Evolutionary conservation across 2,113 vertebrate genomes (phyloP).

Genomic region (Aldabrachelys gigantea): DNA sequence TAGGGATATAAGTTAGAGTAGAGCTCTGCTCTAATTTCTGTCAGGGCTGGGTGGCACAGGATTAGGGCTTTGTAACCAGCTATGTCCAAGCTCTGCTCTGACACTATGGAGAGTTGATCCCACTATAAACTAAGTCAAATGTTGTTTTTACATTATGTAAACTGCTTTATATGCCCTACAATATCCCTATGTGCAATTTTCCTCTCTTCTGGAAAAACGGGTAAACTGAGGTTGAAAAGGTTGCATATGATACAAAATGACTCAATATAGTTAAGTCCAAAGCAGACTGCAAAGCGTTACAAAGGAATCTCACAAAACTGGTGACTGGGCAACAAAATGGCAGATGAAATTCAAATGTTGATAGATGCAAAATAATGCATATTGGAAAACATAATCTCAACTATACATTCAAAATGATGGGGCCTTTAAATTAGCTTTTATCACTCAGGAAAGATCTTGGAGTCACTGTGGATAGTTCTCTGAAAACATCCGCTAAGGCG

Average conservation of each 20-base stretch:
- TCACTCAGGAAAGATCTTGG: neutral
- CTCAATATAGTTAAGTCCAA: neutral
- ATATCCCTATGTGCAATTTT: neutral
- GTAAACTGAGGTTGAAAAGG: neutral
- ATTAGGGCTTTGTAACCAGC: neutral
- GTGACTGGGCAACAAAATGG: neutral
- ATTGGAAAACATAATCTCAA: neutral
- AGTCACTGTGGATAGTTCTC: neutral
- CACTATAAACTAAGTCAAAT: neutral
- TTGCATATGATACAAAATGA: neutral
- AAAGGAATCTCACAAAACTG: neutral
- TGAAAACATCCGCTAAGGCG: neutral
- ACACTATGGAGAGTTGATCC: neutral
- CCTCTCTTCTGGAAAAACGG: neutral
- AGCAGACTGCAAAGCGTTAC: neutral
- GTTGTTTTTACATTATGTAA: neutral
- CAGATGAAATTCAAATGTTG: neutral
- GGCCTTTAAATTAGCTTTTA: neutral
- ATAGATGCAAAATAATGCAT: neutral
- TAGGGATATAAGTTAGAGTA: neutral
- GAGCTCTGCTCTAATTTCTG: neutral
- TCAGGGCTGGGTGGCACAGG: rapidly evolving
- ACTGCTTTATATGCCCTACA: neutral
- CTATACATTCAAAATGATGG: neutral
- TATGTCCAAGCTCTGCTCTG: neutral